A percentile compares a stretch with the other conserved stretches of the same genome.
Conservation (phyloP, 2,113 vertebrate genomes). For the Catharus fuscescens region DNA sequence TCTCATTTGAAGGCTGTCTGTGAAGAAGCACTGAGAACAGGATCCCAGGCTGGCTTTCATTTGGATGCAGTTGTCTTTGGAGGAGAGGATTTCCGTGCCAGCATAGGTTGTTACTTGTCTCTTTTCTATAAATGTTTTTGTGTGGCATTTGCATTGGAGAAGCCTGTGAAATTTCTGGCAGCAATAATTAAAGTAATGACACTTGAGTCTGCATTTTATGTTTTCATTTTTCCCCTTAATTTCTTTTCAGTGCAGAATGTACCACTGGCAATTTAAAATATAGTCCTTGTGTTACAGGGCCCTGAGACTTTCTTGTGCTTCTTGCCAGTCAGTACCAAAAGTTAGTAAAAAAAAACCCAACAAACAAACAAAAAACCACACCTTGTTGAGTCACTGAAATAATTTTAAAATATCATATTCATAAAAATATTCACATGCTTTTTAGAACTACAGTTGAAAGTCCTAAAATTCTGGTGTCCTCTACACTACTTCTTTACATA, state of each 20-base stretch:
- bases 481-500: neutral
- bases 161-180: neutral
- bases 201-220: neutral
- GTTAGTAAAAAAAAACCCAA: neutral
- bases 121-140: neutral
- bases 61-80: constrained; percentile 95
- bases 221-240: neutral
- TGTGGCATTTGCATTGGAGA: neutral
- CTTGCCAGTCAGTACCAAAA: neutral
- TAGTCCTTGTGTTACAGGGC: neutral
- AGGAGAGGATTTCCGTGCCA: constrained; percentile 98
- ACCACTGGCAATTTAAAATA: neutral
- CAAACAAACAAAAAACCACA: neutral
- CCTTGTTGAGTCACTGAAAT: neutral
- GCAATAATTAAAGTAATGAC: neutral
- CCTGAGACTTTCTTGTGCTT: neutral
- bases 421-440: neutral
- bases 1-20: constrained; percentile 86
- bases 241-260: neutral
- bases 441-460: neutral
- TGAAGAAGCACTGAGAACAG: constrained; percentile 80
- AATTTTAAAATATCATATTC: neutral
- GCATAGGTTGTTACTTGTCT: constrained; percentile 85
- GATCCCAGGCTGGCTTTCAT: constrained; percentile 83
- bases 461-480: neutral